These are phyloP conservation scores for Castor canadensis DNA, from an alignment of 2,113 vertebrate genomes.

Conservation along the genomic window DNA sequence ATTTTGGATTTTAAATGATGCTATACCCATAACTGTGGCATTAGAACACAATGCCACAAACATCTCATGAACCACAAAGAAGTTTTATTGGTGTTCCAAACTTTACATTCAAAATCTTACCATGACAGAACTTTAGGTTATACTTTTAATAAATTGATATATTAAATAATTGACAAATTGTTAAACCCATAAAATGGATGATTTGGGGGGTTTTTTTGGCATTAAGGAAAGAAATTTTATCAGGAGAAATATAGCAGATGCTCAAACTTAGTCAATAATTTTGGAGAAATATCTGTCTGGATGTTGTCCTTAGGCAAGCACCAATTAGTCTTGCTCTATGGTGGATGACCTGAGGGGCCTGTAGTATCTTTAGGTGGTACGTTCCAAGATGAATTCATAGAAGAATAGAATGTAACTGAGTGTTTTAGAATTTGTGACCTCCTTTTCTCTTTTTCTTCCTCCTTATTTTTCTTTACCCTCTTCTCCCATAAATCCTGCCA, in stretches of 20 bases:
- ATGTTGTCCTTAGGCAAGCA: slow-evolving; percentile 18
- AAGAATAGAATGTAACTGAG: neutral
- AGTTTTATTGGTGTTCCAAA: neutral
- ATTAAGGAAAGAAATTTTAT: neutral
- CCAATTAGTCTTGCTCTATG: slow-evolving; percentile 21
- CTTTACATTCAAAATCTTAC: neutral
- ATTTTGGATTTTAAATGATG: neutral
- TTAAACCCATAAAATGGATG: too few species aligned
- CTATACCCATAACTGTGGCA: accelerated
- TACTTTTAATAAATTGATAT: neutral
- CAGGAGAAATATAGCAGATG: neutral
- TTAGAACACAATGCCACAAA: neutral
- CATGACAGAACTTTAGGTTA: neutral
- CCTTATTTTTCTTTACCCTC: neutral
- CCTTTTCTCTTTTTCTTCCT: neutral
- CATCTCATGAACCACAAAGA: neutral
- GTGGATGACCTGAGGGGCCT: neutral
- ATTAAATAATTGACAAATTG: neutral
- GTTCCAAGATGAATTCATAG: neutral
- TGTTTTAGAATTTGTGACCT: neutral
- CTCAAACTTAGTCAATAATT: neutral
- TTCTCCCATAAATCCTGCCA: neutral
- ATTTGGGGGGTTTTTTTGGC: too few species aligned
- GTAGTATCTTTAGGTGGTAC: neutral
- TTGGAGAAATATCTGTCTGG: neutral